These are phyloP conservation scores for Otocyon megalotis DNA, from an alignment of 2,113 vertebrate genomes.

Conservation along the genomic window DNA sequence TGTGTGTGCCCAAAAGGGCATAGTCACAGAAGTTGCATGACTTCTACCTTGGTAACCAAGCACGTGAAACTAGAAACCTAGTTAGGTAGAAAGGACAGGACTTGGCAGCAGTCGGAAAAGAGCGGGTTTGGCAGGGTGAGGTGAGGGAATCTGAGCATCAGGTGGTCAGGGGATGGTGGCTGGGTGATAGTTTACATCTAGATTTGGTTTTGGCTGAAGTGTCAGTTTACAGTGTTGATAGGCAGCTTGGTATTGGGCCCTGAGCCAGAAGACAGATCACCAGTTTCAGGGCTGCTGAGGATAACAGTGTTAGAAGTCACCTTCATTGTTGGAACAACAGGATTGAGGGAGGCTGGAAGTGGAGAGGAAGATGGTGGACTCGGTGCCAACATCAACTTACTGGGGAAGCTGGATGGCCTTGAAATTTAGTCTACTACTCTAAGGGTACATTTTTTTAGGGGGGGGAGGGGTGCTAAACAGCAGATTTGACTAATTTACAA, in stretches of 20 bases:
- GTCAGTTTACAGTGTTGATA: neutral
- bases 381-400: neutral
- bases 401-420: neutral
- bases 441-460: neutral
- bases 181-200: neutral
- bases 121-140: neutral
- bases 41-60: neutral
- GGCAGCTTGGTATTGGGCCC: neutral
- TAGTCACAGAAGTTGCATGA: neutral
- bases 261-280: neutral
- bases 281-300: neutral
- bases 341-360: neutral
- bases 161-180: neutral
- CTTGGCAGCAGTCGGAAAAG: neutral
- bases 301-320: neutral
- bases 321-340: neutral
- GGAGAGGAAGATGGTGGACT: neutral
- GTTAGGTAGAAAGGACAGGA: neutral
- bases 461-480: neutral
- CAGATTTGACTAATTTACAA: neutral
- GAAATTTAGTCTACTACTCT: neutral
- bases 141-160: neutral
- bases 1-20: neutral
- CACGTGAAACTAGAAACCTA: neutral
- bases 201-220: constrained; percentile 2